A percentile compares a stretch with the other conserved stretches of the same genome.
Conservation (phyloP, 1,140 invertebrate species). For the Hylyphantes graminicola region DNA sequence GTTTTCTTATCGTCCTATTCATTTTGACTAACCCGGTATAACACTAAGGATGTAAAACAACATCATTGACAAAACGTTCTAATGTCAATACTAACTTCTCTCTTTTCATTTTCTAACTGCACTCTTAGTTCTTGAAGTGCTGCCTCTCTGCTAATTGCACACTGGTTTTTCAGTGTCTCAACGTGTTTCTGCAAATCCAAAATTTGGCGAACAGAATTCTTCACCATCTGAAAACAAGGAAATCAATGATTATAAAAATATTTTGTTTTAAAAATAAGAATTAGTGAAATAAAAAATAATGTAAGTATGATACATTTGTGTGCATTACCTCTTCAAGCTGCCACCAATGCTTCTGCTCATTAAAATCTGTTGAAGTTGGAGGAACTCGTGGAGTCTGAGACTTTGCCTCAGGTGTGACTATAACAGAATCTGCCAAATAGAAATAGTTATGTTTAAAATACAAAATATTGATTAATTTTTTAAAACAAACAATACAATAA, state of each 20-base stretch:
- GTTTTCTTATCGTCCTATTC: too few species aligned
- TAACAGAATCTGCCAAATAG: conserved; percentile 56
- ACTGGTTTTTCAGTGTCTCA: conserved; percentile 67
- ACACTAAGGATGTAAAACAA: too few species aligned
- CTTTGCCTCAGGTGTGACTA: conserved; percentile 48
- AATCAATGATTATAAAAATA: not conserved
- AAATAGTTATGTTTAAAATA: not conserved
- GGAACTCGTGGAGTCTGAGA: conserved; percentile 36
- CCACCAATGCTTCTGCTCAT: conserved; percentile 70
- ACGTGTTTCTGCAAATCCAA: conserved; percentile 68
- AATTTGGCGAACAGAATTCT: conserved; percentile 67
- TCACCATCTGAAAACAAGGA: conserved; percentile 66
- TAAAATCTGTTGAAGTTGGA: conserved; percentile 65
- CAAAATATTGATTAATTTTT: not conserved
- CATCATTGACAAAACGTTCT: too few species aligned
- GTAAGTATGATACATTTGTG: not conserved
- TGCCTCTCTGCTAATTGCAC: conserved; percentile 65
- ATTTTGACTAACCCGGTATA: too few species aligned
- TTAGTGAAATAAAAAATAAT: not conserved
- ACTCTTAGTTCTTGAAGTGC: conserved; percentile 66
- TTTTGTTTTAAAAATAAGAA: not conserved
- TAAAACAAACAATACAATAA: not conserved
- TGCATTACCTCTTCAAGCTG: conserved; percentile 68
- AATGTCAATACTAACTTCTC: conserved; percentile 65
- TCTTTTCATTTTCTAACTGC: conserved; percentile 75